phyloP scores from a whole-genome alignment of 2,113 vertebrate genomes.

The Pandion haliaetus region DNA sequence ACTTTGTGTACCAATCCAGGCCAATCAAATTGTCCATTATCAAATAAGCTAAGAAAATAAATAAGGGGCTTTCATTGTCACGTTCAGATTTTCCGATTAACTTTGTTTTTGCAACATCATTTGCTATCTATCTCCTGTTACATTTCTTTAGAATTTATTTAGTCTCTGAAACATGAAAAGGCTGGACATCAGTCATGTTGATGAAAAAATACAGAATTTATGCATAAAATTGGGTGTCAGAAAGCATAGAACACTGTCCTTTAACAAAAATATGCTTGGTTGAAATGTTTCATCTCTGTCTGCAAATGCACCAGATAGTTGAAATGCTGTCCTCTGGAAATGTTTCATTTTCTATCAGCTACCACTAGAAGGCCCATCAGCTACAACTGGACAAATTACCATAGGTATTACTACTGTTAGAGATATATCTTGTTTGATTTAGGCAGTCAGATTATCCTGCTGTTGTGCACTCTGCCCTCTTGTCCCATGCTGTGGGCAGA shows the following conservation, averaged over 20 bases:
- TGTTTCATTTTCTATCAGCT: neutral
- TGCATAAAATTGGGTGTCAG: neutral
- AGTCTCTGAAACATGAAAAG: neutral
- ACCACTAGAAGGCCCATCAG: neutral
- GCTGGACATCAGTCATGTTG: neutral
- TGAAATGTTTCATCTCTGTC: neutral
- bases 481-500: neutral
- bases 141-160: neutral
- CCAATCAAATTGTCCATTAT: neutral
- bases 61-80: neutral
- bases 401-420: neutral
- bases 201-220: neutral
- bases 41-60: neutral
- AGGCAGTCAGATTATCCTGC: neutral
- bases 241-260: neutral
- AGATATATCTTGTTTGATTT: neutral
- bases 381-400: neutral
- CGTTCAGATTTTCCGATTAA: neutral
- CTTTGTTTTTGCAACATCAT: neutral
- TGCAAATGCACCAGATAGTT: neutral
- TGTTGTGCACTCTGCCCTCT: neutral
- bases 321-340: neutral
- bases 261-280: neutral
- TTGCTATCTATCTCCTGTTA: neutral
- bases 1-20: neutral